Base-by-base conservation (phyloP, 2,113 vertebrate species). In the Aldabrachelys gigantea region DNA sequence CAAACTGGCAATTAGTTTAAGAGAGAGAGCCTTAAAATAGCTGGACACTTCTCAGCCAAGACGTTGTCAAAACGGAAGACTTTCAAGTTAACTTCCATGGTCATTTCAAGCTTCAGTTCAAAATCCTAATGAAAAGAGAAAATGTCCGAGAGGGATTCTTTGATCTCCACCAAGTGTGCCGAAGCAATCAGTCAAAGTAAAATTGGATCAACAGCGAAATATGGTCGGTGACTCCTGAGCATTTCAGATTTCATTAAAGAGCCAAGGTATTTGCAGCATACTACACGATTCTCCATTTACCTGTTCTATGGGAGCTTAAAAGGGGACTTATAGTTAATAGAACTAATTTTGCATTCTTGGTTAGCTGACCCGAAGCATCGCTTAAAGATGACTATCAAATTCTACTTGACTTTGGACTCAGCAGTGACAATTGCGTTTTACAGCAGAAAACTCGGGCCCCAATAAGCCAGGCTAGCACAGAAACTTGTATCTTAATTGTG, bases 81-180 rank as follows among this genome's bases (percentile, higher is more conserved):
- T 97, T 93, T 65, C 91, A 78, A 96, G 87, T 1, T 41, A 96
- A 80, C 90, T 92, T 87, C 85, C 91, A 91, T 53, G 62, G 17
- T 41, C 72, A 54, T 85, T 81, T 79, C 96, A 95, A 91, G 54
- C 84, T 4, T 53, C 92, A 80, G 59, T 1, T 69, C 54, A 25
- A 72, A 56, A 80, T 50, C 84, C 94, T 95, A 95, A 95, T 96
- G 96, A 94, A 91, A 95, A 91, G 95, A 83, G 96, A 96, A 91
- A 83, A 19, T 87, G 92, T 80, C 90, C 25, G 82, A 29, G 84
- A 50, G 49, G 59, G 56, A 59, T 80, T 91, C 96, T 98, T 98
- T 98, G 97, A 98, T 97, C 96, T 97, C 93, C 96, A 96, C 90
- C 92, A 91, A 97, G 94, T 96, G 90, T 93, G 96, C 97, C 95